A percentile compares a stretch with the other conserved stretches of the same genome.
These are phyloP conservation scores for Halesus radiatus DNA, from an alignment of 1,140 invertebrate genomes.

Conservation along the genomic window DNA sequence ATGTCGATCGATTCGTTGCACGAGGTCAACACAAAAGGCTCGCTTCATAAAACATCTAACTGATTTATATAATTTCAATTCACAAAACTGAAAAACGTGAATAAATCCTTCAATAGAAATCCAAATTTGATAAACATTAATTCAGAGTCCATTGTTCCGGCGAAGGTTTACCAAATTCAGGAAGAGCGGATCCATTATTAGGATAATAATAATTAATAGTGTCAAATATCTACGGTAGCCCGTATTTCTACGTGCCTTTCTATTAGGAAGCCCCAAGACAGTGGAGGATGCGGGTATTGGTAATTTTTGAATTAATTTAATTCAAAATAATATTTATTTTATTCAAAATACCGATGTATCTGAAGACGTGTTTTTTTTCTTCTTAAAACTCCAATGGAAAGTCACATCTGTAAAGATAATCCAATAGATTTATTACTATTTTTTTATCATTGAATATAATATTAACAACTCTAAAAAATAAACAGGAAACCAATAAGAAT, in stretches of 20 bases:
- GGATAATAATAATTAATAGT: slow-evolving; percentile 10
- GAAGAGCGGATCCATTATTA: background rate
- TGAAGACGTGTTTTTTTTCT: no score
- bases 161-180: background rate
- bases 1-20: no score
- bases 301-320: background rate
- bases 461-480: no score
- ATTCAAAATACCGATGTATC: no score
- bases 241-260: no score
- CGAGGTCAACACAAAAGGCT: background rate
- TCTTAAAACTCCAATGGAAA: no score
- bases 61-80: background rate
- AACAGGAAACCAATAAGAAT: no score
- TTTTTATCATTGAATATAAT: no score
- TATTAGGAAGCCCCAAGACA: background rate
- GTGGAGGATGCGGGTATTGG: background rate
- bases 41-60: background rate
- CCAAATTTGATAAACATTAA: no score
- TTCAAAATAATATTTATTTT: background rate
- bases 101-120: no score
- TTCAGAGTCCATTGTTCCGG: background rate
- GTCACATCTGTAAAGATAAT: no score
- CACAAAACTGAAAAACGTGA: background rate
- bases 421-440: no score
- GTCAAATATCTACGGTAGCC: slow-evolving; percentile 7